These are phyloP conservation scores for Psammodynastes pulverulentus DNA, from an alignment of 2,113 vertebrate species.

Conservation along the genomic window DNA sequence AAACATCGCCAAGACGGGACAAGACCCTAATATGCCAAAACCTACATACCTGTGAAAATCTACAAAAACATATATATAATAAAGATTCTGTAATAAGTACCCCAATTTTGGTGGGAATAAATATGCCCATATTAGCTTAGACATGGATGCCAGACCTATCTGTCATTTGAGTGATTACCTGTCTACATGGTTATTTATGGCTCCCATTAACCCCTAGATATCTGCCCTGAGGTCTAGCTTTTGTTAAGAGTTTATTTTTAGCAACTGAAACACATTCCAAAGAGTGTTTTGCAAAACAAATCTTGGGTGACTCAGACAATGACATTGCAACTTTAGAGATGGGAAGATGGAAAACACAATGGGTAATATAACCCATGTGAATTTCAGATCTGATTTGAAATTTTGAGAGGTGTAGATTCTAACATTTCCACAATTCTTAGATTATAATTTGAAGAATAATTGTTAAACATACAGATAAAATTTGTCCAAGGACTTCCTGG, in stretches of 20 bases:
- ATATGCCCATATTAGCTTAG: not conserved
- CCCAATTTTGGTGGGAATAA: not conserved
- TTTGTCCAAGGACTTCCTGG: not conserved
- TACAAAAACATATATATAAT: too few species aligned
- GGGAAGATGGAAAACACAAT: not conserved
- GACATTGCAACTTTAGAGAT: not conserved
- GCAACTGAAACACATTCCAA: not conserved
- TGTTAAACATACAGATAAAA: not conserved
- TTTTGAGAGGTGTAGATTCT: not conserved
- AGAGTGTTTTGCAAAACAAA: not conserved
- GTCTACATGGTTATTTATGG: not conserved
- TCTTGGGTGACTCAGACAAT: not conserved
- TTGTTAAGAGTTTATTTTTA: not conserved
- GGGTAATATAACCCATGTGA: not conserved
- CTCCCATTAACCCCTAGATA: not conserved
- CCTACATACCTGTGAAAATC: too few species aligned
- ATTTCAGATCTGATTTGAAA: not conserved
- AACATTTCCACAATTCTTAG: not conserved
- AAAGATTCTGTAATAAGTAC: too few species aligned
- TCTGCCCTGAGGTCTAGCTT: not conserved
- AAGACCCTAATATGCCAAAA: too few species aligned
- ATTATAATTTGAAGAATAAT: not conserved
- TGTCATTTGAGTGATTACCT: not conserved
- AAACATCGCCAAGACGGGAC: too few species aligned
- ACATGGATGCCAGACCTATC: not conserved